Base-by-base conservation (phyloP, 2,797 vertebrate species). In the Poliocrania exsul region DNA sequence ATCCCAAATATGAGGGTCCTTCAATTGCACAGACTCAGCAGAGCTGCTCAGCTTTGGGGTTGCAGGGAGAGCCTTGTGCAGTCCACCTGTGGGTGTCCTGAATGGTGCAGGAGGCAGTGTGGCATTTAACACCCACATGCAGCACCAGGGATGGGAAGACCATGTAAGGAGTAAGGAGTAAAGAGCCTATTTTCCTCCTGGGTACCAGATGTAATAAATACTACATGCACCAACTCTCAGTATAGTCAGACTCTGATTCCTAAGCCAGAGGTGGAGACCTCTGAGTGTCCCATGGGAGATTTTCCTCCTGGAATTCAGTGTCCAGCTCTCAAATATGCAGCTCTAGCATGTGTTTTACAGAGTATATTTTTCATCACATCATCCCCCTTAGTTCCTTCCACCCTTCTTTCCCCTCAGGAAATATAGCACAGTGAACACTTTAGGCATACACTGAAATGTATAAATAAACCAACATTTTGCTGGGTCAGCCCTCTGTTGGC, bases 391-490 rank as follows among this genome's bases (percentile, higher is more conserved):
- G 11, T 65, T 77, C 61, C 58, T 81, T 80, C 71, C 71, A 53
- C 17, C 16, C 20, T 4, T 7, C 15, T 58, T 51, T 31, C 26
- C 44, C 88, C 75, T 62, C 4, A 12, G 70, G 84, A 57, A 58
- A 53, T 6, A 42, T 13, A 75, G 79, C 14, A 65, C 33, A 60
- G 58, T 5, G 21, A 28, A 42, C 0, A 3, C 70, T 51, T 75
- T 95, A 1, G 23, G 88, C 37, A 9, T 6, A 66, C 0, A 1
- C 67, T 33, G 86, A 92, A 81, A 90, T 71, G 66, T 66, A 93
- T 91, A 97, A 96, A 94, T 95, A 97, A 94, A 95, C 67, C 82
- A 71, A 42, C 9, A 7, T 97, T 95, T 25, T 95, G 88, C 94
- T 96, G 80, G 78, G 86, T 96, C 95, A 94, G 94, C 84, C 61